phyloP scores from a whole-genome alignment of 1,140 invertebrate genomes.

The Lasioglossum baleicum region DNA sequence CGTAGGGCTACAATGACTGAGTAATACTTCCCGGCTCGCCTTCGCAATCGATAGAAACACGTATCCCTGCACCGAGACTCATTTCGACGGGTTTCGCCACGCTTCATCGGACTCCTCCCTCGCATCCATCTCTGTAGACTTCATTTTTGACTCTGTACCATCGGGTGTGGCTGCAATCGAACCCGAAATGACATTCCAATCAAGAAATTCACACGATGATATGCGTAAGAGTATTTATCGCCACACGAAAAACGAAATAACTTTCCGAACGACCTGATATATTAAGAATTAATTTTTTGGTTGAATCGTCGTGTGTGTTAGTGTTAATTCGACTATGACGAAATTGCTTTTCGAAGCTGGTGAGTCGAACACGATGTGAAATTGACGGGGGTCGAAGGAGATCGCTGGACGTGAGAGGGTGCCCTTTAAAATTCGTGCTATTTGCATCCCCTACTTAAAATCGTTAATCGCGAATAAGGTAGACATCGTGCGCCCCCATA shows the following conservation, averaged over 20 bases:
- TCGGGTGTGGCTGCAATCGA: too few relatives aligned
- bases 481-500: conserved; percentile 17
- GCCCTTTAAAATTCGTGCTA: not conserved
- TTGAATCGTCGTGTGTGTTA: too few relatives aligned
- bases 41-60: conserved; percentile 54
- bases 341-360: too few relatives aligned
- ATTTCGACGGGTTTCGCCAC: not conserved
- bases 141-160: not conserved
- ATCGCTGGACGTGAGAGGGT: not conserved
- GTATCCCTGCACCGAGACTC: not conserved
- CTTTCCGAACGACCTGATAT: too few relatives aligned
- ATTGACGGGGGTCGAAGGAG: not conserved
- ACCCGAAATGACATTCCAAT: too few relatives aligned
- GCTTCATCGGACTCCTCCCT: not conserved
- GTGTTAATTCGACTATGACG: too few relatives aligned
- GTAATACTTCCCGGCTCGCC: conserved; percentile 55
- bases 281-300: too few relatives aligned
- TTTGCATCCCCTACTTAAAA: conserved; percentile 8
- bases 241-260: too few relatives aligned
- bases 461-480: conserved; percentile 1
- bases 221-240: too few relatives aligned
- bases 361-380: too few relatives aligned
- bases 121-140: too few relatives aligned
- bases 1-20: conserved; percentile 38
- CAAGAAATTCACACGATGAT: too few relatives aligned